Evolutionary conservation across 2,888 invertebrate species (phyloP).

Genomic region (Troides oblongomaculatus): DNA sequence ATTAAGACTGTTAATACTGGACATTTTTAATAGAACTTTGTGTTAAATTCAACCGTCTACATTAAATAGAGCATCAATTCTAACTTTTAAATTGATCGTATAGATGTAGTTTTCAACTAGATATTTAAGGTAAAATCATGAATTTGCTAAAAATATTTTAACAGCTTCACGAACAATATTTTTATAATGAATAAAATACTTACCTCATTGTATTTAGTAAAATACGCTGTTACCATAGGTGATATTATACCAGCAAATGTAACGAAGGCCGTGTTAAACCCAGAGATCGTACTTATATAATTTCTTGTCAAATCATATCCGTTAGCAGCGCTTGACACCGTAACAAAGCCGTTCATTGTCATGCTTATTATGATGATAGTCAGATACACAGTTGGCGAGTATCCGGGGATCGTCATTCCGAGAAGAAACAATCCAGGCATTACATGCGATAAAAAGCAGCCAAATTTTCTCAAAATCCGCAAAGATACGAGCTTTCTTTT

Average conservation of each 20-base stretch:
- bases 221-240: constrained; percentile 80
- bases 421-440: constrained; percentile 44
- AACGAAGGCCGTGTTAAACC: constrained; percentile 81
- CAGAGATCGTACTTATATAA: constrained; percentile 83
- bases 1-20: too few relatives aligned
- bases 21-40: too few relatives aligned
- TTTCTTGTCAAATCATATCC: constrained; percentile 83
- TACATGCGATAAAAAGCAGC: constrained; percentile 70
- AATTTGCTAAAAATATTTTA: neutral
- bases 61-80: too few relatives aligned
- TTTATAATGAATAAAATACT: constrained; percentile 28
- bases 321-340: constrained; percentile 65
- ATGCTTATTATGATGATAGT: constrained; percentile 77
- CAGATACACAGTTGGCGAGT: constrained; percentile 62
- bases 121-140: too few relatives aligned
- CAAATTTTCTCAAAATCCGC: constrained; percentile 70
- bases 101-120: too few relatives aligned
- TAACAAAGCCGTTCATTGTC: constrained; percentile 74
- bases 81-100: too few relatives aligned
- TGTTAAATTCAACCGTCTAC: too few relatives aligned
- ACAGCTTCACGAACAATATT: neutral
- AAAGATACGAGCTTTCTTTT: constrained; percentile 30
- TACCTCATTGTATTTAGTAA: constrained; percentile 61
- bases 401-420: constrained; percentile 64
- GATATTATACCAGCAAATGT: constrained; percentile 82